A percentile compares a stretch with the other conserved stretches of the same genome.
Conservation (phyloP, 2,888 invertebrate species). For the Antheraea assamensis region DNA sequence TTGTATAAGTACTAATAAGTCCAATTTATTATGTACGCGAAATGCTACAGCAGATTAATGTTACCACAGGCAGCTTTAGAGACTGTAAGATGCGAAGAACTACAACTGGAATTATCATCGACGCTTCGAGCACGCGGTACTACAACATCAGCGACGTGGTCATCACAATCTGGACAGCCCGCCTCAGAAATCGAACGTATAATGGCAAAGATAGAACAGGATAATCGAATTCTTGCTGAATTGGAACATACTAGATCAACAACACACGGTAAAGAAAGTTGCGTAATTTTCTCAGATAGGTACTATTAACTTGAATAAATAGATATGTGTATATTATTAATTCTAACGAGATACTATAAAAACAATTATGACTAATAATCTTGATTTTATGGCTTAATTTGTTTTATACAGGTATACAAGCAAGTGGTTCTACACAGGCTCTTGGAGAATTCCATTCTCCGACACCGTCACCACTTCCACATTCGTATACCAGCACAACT, state of each 20-base stretch:
- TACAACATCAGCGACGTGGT: conserved; percentile 64
- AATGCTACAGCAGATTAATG: not conserved
- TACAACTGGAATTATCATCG: conserved; percentile 92
- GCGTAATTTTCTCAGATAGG: not conserved
- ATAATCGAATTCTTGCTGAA: conserved; percentile 94
- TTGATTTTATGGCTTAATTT: conserved; percentile 2
- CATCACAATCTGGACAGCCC: conserved; percentile 68
- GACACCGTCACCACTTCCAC: conserved; percentile 81
- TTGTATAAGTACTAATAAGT: not conserved
- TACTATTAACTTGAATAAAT: not conserved
- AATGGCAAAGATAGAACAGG: conserved; percentile 97
- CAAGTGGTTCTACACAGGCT: conserved; percentile 87
- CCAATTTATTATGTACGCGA: not conserved
- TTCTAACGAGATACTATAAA: not conserved
- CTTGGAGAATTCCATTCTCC: conserved; percentile 85
- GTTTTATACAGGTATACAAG: conserved; percentile 78
- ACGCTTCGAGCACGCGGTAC: conserved; percentile 80
- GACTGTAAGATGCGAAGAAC: conserved; percentile 91
- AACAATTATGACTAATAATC: not conserved
- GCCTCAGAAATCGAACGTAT: conserved; percentile 94
- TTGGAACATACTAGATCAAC: conserved; percentile 91
- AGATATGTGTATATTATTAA: not conserved
- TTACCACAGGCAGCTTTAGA: conserved; percentile 82
- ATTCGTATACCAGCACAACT: conserved; percentile 76
- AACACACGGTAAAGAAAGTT: conserved; percentile 77